Percentiles rank a stretch among this genome's conserved stretches.
phyloP scores from a whole-genome alignment of 2,888 invertebrate species.

The Stenurella melanura region DNA sequence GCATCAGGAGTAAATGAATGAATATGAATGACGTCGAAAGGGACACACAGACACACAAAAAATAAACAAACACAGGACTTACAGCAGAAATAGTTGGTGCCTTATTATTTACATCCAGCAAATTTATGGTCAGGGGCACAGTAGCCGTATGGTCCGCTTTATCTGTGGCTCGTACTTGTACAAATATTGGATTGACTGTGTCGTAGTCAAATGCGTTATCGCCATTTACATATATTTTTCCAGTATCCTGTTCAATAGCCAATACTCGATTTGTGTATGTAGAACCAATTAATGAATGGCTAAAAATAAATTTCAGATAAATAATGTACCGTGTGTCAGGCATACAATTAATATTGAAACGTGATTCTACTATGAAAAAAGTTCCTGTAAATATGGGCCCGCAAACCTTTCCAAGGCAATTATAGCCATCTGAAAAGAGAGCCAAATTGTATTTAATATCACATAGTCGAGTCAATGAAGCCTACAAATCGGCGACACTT shows the following conservation, averaged over 20 bases:
- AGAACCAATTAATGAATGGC: constrained; percentile 76
- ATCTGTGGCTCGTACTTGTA: constrained; percentile 72
- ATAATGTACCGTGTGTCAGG: background rate
- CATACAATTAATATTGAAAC: no score
- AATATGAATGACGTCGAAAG: background rate
- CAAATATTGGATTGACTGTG: constrained; percentile 75
- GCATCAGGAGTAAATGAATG: no score
- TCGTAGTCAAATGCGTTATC: constrained; percentile 80
- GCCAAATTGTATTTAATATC: no score
- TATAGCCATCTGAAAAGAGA: no score
- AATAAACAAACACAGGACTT: constrained; percentile 59
- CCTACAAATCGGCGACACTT: no score
- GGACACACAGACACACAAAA: no score
- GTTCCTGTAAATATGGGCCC: no score
- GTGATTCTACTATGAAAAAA: no score
- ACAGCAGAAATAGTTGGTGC: constrained; percentile 80
- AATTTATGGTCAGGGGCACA: constrained; percentile 77
- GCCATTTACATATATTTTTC: constrained; percentile 76
- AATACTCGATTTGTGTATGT: constrained; percentile 67
- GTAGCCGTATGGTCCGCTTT: constrained; percentile 74
- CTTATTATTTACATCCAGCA: constrained; percentile 84
- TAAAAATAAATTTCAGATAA: constrained; percentile 62
- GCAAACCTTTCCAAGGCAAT: no score
- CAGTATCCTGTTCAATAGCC: constrained; percentile 75
- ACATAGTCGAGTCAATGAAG: no score